These are phyloP conservation scores for Nomada hirtipes DNA, from an alignment of 2,888 invertebrate species.

Conservation along the genomic window DNA sequence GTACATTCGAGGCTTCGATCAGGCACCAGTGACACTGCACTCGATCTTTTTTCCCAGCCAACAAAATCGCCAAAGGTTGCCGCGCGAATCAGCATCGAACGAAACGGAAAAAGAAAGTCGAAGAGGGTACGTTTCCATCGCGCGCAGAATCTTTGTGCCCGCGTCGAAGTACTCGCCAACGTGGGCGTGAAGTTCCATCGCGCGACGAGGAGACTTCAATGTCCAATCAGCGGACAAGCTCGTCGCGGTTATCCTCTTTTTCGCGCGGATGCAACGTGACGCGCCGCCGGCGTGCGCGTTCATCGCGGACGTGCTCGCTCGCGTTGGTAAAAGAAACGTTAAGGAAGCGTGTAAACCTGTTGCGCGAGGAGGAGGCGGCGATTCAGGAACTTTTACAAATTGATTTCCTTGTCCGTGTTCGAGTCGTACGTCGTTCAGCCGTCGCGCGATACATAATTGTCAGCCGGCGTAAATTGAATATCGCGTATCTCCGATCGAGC, in stretches of 20 bases:
- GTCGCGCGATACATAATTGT: conserved; percentile 37
- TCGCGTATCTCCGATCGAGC: conserved; percentile 18
- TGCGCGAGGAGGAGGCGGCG: conserved; percentile 9
- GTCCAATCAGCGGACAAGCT: conserved; percentile 69
- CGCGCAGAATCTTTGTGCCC: conserved; percentile 47
- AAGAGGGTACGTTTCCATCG: conserved; percentile 37
- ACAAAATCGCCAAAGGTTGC: conserved; percentile 3
- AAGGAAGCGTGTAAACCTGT: conserved; percentile 27
- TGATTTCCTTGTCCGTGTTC: conserved; percentile 41
- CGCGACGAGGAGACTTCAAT: conserved; percentile 62
- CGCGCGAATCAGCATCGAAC: conserved; percentile 45
- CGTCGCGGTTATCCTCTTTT: conserved; percentile 42
- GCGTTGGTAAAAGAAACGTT: conserved; percentile 37
- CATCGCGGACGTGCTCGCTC: neutral
- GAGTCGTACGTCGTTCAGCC: conserved; percentile 17
- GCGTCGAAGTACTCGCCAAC: conserved; percentile 50
- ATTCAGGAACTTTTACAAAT: conserved; percentile 49
- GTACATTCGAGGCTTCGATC: conserved; percentile 1
- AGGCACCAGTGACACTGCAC: conserved; percentile 4
- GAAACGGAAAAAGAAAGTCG: conserved; percentile 48
- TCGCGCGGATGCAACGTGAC: conserved; percentile 33
- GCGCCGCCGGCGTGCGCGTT: conserved; percentile 8
- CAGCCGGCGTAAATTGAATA: conserved; percentile 25
- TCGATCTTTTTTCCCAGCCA: neutral
- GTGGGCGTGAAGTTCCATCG: conserved; percentile 53